Percentiles rank a stretch among this genome's conserved stretches.
Evolutionary conservation across 2,113 vertebrate species (phyloP).

Genomic region (Herpailurus yagouaroundi): DNA sequence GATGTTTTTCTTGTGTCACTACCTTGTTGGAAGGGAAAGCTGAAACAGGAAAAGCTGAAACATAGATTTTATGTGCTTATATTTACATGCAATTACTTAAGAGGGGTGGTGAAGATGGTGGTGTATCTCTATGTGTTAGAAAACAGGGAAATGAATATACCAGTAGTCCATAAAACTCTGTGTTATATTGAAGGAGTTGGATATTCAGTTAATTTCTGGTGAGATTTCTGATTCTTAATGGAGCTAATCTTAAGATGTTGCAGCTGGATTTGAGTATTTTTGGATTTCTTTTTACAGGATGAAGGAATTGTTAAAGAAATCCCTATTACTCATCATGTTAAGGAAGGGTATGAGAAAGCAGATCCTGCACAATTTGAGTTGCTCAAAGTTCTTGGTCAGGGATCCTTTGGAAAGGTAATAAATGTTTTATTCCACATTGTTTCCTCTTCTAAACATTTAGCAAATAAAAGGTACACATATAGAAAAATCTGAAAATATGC

Average conservation of each 20-base stretch:
- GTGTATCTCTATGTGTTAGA: not conserved
- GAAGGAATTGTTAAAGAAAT: slow-evolving; percentile 96
- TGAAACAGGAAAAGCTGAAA: not conserved
- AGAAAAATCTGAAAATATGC: not conserved
- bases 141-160: not conserved
- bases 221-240: not conserved
- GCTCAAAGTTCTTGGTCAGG: slow-evolving; percentile 98
- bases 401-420: slow-evolving; percentile 97
- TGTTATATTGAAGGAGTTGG: not conserved
- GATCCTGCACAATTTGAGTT: slow-evolving; percentile 97
- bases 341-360: slow-evolving; percentile 98
- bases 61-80: not conserved
- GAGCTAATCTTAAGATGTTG: not conserved
- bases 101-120: not conserved
- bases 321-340: slow-evolving; percentile 96
- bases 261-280: slow-evolving; percentile 54
- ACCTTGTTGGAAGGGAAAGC: not conserved
- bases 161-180: not conserved
- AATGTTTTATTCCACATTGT: not conserved
- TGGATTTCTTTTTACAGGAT: slow-evolving; percentile 87
- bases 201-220: not conserved
- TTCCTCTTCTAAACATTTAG: not conserved
- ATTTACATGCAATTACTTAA: not conserved
- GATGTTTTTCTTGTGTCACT: not conserved
- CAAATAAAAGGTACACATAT: not conserved